Evolutionary conservation across 2,888 invertebrate species (phyloP).

Genomic region (Leucophenga maculata): DNA sequence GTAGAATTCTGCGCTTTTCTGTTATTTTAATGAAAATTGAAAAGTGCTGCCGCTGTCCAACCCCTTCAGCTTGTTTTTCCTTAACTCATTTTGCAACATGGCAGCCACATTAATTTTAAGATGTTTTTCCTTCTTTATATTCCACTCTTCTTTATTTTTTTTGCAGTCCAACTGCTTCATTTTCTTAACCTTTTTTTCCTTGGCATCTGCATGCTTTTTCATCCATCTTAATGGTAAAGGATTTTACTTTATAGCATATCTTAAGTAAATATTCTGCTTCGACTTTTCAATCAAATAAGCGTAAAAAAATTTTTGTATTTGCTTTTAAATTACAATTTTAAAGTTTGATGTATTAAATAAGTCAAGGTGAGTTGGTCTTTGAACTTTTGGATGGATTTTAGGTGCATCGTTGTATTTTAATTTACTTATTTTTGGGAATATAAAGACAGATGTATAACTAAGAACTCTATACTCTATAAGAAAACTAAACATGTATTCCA

Average conservation of each 20-base stretch:
- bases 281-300: slow-evolving; percentile 3
- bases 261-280: not conserved
- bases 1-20: slow-evolving; percentile 46
- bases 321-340: slow-evolving; percentile 1
- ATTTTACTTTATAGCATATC: not conserved
- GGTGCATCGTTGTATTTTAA: not conserved
- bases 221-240: not conserved
- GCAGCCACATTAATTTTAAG: slow-evolving; percentile 44
- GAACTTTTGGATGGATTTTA: too few relatives aligned
- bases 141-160: slow-evolving; percentile 29
- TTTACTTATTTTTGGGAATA: too few relatives aligned
- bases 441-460: too few relatives aligned
- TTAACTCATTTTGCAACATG: slow-evolving; percentile 6
- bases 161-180: not conserved
- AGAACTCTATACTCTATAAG: too few relatives aligned
- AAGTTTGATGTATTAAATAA: not conserved
- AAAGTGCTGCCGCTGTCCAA: slow-evolving; percentile 53
- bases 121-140: slow-evolving; percentile 38
- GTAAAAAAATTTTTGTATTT: not conserved
- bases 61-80: not conserved
- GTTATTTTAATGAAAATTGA: slow-evolving; percentile 70
- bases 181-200: slow-evolving; percentile 15
- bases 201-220: not conserved
- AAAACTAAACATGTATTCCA: too few relatives aligned
- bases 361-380: not conserved